Evolutionary conservation across 2,888 invertebrate species (phyloP).

Genomic region (Adelognathus sp.): DNA sequence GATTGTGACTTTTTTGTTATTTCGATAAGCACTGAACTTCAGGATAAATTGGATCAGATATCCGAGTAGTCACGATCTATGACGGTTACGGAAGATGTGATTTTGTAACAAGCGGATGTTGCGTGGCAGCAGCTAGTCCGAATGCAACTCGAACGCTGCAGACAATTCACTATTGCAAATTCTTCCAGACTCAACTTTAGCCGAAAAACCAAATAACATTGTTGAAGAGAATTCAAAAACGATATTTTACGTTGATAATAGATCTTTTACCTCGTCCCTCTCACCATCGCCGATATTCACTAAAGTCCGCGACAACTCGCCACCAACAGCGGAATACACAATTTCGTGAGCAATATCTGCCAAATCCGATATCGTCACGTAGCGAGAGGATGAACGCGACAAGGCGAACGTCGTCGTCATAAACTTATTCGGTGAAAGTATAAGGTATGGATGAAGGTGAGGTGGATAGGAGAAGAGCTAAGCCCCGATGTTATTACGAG

Average conservation of each 20-base stretch:
- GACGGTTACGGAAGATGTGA: background rate
- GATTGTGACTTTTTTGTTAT: too few relatives aligned
- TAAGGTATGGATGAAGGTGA: slow-evolving; percentile 1
- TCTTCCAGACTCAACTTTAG: background rate
- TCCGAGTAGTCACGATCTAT: background rate
- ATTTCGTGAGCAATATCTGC: background rate
- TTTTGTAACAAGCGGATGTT: background rate
- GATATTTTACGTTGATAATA: background rate
- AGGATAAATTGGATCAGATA: background rate
- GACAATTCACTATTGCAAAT: background rate
- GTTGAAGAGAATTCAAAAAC: background rate
- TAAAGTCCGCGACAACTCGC: background rate
- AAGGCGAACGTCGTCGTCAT: background rate
- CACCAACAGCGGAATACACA: background rate
- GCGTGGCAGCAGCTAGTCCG: background rate
- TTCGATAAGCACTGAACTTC: too few relatives aligned
- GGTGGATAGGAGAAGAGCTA: background rate
- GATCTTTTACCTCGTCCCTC: background rate
- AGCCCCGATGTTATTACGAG: slow-evolving; percentile 26
- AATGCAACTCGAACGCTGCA: background rate
- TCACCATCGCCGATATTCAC: background rate
- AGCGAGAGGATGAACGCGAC: background rate
- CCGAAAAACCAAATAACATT: background rate
- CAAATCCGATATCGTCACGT: background rate
- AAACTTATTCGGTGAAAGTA: slow-evolving; percentile 24